Conservation (phyloP, 2,888 invertebrate genomes). For the Osmoderma eremita region DNA sequence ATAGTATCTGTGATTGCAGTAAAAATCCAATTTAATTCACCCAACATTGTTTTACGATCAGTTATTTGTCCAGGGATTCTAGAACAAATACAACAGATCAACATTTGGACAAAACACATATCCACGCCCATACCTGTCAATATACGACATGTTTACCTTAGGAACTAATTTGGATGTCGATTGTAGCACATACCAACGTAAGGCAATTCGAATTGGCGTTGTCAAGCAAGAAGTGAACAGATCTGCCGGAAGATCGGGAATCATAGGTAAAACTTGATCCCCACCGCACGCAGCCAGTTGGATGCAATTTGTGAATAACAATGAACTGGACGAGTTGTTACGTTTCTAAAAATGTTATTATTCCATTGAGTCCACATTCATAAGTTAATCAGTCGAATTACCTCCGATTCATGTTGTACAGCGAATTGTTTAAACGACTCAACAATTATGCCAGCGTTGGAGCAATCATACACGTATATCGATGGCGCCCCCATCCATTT, state of each 20-base stretch:
- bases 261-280: conserved; percentile 95
- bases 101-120: no score
- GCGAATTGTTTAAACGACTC: conserved; percentile 91
- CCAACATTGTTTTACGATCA: conserved; percentile 96
- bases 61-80: conserved; percentile 95
- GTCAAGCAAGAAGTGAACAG: conserved; percentile 98
- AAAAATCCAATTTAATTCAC: conserved; percentile 99
- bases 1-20: conserved; percentile 99
- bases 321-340: conserved; percentile 63
- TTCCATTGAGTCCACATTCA: neutral
- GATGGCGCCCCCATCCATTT: conserved; percentile 99
- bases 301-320: conserved; percentile 86
- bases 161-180: conserved; percentile 84
- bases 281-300: conserved; percentile 95
- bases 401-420: conserved; percentile 86
- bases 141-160: conserved; percentile 82
- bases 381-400: neutral
- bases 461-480: conserved; percentile 99
- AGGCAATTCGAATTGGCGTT: conserved; percentile 96
- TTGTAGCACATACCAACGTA: conserved; percentile 94
- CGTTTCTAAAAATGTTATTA: conserved; percentile 30
- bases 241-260: conserved; percentile 96
- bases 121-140: conserved; percentile 78
- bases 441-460: conserved; percentile 96
- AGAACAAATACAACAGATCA: neutral